Evolutionary conservation across 1,140 invertebrate genomes (phyloP).

Genomic region (Lamellibrachia luymesi): DNA sequence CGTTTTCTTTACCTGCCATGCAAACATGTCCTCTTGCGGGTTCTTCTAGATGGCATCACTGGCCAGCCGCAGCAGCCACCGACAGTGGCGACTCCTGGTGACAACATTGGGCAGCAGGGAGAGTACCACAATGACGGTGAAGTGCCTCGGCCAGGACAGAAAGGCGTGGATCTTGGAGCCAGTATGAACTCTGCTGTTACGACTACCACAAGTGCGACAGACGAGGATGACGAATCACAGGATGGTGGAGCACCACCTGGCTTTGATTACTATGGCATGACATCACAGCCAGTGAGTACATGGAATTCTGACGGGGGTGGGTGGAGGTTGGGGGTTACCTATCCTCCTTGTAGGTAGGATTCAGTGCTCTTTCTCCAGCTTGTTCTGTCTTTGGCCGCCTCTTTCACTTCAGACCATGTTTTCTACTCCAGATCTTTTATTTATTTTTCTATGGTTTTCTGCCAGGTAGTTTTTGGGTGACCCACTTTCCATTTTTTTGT

Average conservation of each 20-base stretch:
- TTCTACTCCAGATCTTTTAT: too few relatives aligned
- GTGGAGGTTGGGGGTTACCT: too few relatives aligned
- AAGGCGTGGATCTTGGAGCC: conserved; percentile 6
- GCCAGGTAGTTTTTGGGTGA: too few relatives aligned
- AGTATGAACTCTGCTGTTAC: conserved; percentile 23
- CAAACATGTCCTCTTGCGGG: background rate
- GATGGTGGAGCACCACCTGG: background rate
- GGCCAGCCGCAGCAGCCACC: background rate
- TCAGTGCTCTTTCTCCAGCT: too few relatives aligned
- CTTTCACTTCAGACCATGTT: too few relatives aligned
- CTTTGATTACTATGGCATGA: background rate
- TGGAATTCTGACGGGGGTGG: background rate
- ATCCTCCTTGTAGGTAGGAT: too few relatives aligned
- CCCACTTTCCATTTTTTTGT: too few relatives aligned
- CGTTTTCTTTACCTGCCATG: background rate
- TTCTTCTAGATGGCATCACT: background rate
- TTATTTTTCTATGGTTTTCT: too few relatives aligned
- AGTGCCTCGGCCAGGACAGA: background rate
- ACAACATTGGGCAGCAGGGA: background rate
- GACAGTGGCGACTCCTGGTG: background rate
- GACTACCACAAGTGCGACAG: background rate
- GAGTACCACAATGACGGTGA: background rate
- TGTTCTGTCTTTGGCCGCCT: too few relatives aligned
- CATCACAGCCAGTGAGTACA: background rate
- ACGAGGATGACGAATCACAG: conserved; percentile 7